phyloP scores from a whole-genome alignment of 1,140 invertebrate genomes.

The Pogonus chalceus region DNA sequence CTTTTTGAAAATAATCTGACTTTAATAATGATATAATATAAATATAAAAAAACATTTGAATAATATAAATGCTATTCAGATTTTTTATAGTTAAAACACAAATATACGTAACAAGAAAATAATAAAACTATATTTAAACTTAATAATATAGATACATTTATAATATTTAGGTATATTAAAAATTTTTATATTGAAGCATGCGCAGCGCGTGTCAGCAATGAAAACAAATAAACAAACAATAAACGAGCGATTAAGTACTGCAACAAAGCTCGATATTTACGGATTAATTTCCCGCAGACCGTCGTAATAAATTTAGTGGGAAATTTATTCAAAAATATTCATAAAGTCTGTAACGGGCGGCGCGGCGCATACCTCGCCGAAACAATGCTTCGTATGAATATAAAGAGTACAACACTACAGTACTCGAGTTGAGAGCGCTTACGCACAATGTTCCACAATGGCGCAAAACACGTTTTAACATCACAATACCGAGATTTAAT shows the following conservation, averaged over 20 bases:
- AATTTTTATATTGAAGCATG: not conserved
- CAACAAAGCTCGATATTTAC: not conserved
- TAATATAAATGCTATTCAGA: too few species aligned
- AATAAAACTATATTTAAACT: too few species aligned
- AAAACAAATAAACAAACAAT: conserved; percentile 5
- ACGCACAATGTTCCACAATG: conserved; percentile 24
- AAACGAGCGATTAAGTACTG: not conserved
- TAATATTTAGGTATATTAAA: too few species aligned
- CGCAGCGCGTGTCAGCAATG: not conserved
- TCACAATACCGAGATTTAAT: conserved; percentile 27
- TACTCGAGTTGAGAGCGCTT: conserved; percentile 8
- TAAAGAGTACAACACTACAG: not conserved
- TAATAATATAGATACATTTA: too few species aligned
- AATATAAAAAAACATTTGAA: too few species aligned
- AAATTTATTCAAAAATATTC: conserved; percentile 8
- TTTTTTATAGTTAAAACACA: too few species aligned
- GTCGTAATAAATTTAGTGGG: conserved; percentile 4
- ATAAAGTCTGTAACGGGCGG: not conserved
- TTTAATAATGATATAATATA: too few species aligned
- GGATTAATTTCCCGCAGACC: not conserved
- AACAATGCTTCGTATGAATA: not conserved
- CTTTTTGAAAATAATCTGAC: too few species aligned
- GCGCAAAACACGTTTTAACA: conserved; percentile 27
- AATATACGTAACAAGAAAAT: too few species aligned
- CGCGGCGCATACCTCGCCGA: not conserved